These are phyloP conservation scores for Xanthorhoe spadicearia DNA, from an alignment of 2,888 invertebrate species.

Conservation along the genomic window DNA sequence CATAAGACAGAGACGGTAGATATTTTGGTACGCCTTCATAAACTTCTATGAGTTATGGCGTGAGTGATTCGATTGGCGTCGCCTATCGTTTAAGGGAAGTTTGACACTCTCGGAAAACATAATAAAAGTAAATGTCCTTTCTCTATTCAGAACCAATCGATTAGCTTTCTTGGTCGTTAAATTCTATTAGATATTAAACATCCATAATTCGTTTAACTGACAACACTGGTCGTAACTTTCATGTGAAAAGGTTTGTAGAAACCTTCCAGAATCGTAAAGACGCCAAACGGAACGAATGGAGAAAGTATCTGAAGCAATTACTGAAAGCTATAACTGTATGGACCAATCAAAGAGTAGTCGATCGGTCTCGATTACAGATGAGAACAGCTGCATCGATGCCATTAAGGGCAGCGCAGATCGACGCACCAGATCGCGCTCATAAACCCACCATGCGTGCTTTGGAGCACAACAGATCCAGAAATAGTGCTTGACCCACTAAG, in stretches of 20 bases:
- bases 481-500: constrained; percentile 82
- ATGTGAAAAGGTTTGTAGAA: constrained; percentile 17
- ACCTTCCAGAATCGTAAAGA: constrained; percentile 17
- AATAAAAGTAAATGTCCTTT: constrained; percentile 70
- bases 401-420: constrained; percentile 59
- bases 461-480: constrained; percentile 77
- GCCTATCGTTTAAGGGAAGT: constrained; percentile 74
- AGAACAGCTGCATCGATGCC: constrained; percentile 53
- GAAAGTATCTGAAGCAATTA: constrained; percentile 19
- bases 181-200: constrained; percentile 26
- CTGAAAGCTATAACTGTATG: constrained; percentile 22
- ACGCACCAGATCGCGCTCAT: constrained; percentile 62
- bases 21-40: constrained; percentile 73
- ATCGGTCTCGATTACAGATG: constrained; percentile 39
- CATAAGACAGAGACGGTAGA: constrained; percentile 77
- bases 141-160: constrained; percentile 52
- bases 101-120: constrained; percentile 73
- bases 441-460: constrained; percentile 71
- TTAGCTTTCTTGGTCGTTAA: constrained; percentile 50
- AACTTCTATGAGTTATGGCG: constrained; percentile 80
- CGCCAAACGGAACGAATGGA: constrained; percentile 17
- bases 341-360: constrained; percentile 30
- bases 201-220: constrained; percentile 9
- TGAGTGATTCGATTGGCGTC: constrained; percentile 78
- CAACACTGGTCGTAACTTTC: constrained; percentile 23